Evolutionary conservation across 2,888 invertebrate species (phyloP), one percentile per base, ranked within the genome.

Genomic region (Lithophane semibrunnea): DNA sequence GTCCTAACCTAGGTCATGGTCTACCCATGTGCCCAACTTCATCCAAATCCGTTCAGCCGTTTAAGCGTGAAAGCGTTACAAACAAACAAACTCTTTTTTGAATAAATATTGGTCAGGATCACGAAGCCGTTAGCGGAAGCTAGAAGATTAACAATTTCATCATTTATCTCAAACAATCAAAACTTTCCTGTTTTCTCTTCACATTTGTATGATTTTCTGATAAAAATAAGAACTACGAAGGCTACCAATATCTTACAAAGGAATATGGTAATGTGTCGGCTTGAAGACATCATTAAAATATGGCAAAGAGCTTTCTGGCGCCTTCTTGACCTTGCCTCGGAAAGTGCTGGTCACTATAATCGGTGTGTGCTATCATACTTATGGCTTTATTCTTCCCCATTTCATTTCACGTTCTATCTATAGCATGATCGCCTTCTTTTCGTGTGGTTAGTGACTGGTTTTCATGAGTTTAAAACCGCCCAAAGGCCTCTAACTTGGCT

Each of bases 281-380:
- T 13, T 75, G 65, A 74, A 78, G 83, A 70, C 52, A 67, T 84
- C 86, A 84, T 84, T 86, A 84, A 79, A 83, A 83, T 75, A 75
- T 86, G 73, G 52, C 63, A 52, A 65, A 83, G 83, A 71, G 83
- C 86, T 75, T 71, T 84, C 64, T 79, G 79, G 70, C 79, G 79
- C 83, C 86, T 56, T 37, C 60, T 21, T 75, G 72, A 84, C 83
- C 83, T 84, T 84, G 79, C 1, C 10, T 21, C n/a, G n/a, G 29
- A 71, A 73, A 79, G 60, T 60, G 79, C 86, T 79, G 86, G 84
- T 79, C 84, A 84, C 73, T 73, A 21, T 75, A 63, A 83, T 79
- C 72, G 13, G 24, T 18, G 12, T 29, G 21, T 65, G 24, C 24
- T 63, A 69, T 75, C 44, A 42, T 47, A 75, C 58, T 60, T 65